A percentile compares a stretch with the other conserved stretches of the same genome.
phyloP scores from a whole-genome alignment of 2,113 vertebrate genomes.

The Oceanites oceanicus region DNA sequence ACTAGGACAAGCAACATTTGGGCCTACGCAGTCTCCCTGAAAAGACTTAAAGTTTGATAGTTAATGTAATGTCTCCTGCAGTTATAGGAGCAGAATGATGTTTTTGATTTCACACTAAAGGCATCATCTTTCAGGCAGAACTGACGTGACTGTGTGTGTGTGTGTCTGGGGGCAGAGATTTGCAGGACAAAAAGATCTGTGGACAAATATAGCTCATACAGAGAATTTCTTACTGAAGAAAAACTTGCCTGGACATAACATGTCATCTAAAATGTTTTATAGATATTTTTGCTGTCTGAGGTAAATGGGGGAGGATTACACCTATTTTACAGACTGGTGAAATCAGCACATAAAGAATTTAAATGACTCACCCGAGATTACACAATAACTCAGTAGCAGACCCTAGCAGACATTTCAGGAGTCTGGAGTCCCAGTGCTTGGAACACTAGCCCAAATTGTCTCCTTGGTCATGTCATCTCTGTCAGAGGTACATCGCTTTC shows the following conservation, averaged over 20 bases:
- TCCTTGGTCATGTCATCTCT: neutral
- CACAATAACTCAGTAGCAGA: slow-evolving; percentile 17
- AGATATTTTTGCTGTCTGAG: slow-evolving; percentile 43
- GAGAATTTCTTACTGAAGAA: neutral
- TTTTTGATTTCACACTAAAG: slow-evolving; percentile 22
- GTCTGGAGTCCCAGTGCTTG: neutral
- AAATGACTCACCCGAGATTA: slow-evolving; percentile 36
- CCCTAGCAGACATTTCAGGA: neutral
- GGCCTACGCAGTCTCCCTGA: neutral
- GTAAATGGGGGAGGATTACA: slow-evolving; percentile 40
- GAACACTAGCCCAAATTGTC: neutral
- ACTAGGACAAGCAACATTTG: neutral
- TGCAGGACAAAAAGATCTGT: slow-evolving; percentile 28
- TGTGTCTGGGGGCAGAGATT: neutral
- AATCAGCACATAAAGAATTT: slow-evolving; percentile 40
- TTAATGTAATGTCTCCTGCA: neutral
- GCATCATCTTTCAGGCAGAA: slow-evolving; percentile 3
- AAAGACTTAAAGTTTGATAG: neutral
- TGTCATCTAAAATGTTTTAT: slow-evolving; percentile 32
- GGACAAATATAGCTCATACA: slow-evolving; percentile 1
- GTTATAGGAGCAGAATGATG: neutral
- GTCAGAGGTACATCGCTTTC: neutral
- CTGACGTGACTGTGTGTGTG: neutral
- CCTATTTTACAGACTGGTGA: slow-evolving; percentile 45
- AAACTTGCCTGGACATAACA: neutral